phyloP scores from a whole-genome alignment of 2,113 vertebrate species.

The Xenopus borealis region DNA sequence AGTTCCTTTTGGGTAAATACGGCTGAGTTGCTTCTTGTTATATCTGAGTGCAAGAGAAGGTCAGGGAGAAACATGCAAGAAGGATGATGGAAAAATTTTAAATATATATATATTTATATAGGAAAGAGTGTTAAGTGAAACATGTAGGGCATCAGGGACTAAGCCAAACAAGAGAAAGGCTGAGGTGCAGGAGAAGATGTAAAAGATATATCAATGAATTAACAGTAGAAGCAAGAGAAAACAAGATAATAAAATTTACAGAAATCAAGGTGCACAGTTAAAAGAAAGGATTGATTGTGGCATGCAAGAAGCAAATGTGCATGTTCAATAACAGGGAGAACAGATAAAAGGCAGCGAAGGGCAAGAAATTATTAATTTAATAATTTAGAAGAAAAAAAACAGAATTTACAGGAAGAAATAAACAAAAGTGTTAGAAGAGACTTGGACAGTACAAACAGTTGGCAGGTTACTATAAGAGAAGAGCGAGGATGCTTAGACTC shows the following conservation, averaged over 20 bases:
- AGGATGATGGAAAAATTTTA: neutral
- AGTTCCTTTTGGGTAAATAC: slow-evolving; percentile 90
- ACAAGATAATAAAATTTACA: too few relatives aligned
- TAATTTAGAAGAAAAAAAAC: neutral
- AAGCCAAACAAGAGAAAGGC: neutral
- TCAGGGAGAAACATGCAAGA: slow-evolving; percentile 49
- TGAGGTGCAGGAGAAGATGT: neutral
- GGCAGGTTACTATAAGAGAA: neutral
- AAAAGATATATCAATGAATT: too few relatives aligned
- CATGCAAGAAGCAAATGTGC: neutral
- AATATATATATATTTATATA: too few relatives aligned
- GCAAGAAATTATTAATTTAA: neutral
- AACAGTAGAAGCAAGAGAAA: neutral
- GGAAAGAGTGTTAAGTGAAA: neutral
- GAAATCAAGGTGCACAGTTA: too few relatives aligned
- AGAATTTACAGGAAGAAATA: neutral
- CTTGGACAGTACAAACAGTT: neutral
- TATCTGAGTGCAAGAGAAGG: slow-evolving; percentile 66
- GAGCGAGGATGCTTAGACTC: neutral
- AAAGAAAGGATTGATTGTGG: neutral
- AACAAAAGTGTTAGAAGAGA: too few relatives aligned
- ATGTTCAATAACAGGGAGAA: neutral
- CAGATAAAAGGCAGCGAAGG: neutral
- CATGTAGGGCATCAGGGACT: neutral
- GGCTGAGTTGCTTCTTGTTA: slow-evolving; percentile 88